These are phyloP conservation scores for Ovibos moschatus DNA, from an alignment of 2,113 vertebrate species.

Conservation along the genomic window DNA sequence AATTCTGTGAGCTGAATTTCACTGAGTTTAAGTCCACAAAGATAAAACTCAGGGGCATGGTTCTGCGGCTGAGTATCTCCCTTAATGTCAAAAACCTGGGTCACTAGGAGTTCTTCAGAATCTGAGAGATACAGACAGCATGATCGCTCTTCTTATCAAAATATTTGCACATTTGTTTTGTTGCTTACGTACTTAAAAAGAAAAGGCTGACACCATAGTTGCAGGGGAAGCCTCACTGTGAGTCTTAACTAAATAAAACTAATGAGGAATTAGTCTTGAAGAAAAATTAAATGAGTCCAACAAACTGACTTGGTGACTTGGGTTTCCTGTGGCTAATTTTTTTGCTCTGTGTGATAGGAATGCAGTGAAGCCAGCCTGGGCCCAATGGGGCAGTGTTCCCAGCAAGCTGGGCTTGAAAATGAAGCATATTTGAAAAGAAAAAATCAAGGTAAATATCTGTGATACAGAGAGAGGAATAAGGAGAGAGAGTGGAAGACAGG, in stretches of 20 bases:
- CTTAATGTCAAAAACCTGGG: neutral
- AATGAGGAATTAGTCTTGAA: neutral
- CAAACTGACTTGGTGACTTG: neutral
- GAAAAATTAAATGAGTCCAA: neutral
- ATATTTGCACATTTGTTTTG: slow-evolving; percentile 4
- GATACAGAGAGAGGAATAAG: neutral
- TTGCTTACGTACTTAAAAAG: neutral
- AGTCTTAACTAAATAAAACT: neutral
- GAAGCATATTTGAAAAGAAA: slow-evolving; percentile 1
- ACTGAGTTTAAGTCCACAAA: neutral
- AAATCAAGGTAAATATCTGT: neutral
- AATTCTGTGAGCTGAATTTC: neutral
- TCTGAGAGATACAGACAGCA: neutral
- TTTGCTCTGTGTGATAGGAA: neutral
- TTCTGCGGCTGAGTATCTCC: neutral
- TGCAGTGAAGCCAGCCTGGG: neutral
- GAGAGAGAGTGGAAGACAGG: neutral
- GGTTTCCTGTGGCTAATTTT: neutral
- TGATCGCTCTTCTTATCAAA: neutral
- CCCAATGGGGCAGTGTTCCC: neutral
- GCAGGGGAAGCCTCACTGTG: neutral
- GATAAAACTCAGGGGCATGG: slow-evolving; percentile 38
- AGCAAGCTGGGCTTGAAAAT: neutral
- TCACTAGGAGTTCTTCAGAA: slow-evolving; percentile 33
- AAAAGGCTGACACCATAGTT: neutral